These are phyloP conservation scores for Gastrophysa polygoni DNA, from an alignment of 2,888 invertebrate genomes.

Conservation along the genomic window DNA sequence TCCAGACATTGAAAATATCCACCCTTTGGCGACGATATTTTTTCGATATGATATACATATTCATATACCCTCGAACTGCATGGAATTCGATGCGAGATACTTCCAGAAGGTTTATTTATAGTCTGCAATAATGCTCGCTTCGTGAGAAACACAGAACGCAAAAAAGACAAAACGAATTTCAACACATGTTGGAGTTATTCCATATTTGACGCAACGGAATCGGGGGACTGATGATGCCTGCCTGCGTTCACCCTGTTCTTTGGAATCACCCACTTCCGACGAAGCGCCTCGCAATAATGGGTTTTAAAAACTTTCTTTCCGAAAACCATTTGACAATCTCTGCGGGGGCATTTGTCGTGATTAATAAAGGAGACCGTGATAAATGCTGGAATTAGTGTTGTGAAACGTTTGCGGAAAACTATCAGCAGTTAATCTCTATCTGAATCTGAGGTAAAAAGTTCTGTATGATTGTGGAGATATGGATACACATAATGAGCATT, in stretches of 20 bases:
- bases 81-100: no score
- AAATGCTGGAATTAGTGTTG: slow-evolving; percentile 1
- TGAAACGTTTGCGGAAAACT: neutral
- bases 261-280: slow-evolving; percentile 38
- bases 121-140: neutral
- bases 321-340: slow-evolving; percentile 42
- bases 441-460: no score
- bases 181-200: slow-evolving; percentile 29
- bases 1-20: no score
- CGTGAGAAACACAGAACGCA: slow-evolving; percentile 18
- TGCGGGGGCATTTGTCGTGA: slow-evolving; percentile 14
- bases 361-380: slow-evolving; percentile 8
- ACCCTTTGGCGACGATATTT: no score
- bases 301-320: slow-evolving; percentile 48
- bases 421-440: no score
- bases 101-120: neutral
- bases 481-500: no score
- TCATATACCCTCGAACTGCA: no score
- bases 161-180: slow-evolving; percentile 7
- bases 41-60: no score
- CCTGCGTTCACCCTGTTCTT: slow-evolving; percentile 32
- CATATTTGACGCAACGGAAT: slow-evolving; percentile 35
- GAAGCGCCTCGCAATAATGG: slow-evolving; percentile 40
- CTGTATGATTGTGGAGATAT: no score
- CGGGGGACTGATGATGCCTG: slow-evolving; percentile 26